A percentile compares a stretch with the other conserved stretches of the same genome.
These are phyloP conservation scores for Drosophila flavopinicola DNA, from an alignment of 2,888 invertebrate species.

Conservation along the genomic window DNA sequence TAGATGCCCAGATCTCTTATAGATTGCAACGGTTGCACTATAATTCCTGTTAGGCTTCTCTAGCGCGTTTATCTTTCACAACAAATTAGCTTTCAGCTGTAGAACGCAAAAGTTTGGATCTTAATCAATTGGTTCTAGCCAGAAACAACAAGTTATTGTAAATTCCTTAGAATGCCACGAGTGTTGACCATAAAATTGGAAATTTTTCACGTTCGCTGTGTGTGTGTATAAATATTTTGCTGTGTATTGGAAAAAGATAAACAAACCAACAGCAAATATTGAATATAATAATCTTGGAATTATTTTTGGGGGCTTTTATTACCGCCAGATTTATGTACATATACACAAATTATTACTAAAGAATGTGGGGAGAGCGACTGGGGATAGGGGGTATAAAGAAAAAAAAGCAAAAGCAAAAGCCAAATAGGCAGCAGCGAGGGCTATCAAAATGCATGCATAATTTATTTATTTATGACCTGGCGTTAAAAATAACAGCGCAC, in stretches of 20 bases:
- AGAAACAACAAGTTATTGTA: conserved; percentile 39
- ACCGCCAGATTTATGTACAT: conserved; percentile 44
- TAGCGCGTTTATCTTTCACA: conserved; percentile 1
- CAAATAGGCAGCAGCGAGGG: conserved; percentile 11
- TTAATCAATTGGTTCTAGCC: conserved; percentile 66
- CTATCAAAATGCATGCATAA: conserved; percentile 65
- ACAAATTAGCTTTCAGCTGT: conserved; percentile 10
- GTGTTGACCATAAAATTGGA: conserved; percentile 74
- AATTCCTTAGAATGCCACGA: conserved; percentile 72
- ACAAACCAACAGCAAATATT: conserved; percentile 56
- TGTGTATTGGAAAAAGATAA: conserved; percentile 54
- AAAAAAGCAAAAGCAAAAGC: not conserved
- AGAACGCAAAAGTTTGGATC: conserved; percentile 38
- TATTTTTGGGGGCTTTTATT: conserved; percentile 43
- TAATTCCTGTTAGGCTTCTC: too few relatives aligned
- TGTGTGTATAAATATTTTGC: not conserved
- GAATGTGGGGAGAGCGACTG: not conserved
- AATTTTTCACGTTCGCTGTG: conserved; percentile 71
- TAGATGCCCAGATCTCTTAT: too few relatives aligned
- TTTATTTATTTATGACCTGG: conserved; percentile 63
- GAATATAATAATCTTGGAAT: conserved; percentile 60
- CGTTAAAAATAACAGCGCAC: conserved; percentile 64
- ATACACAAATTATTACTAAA: conserved; percentile 57
- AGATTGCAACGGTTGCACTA: too few relatives aligned
- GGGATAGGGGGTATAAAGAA: not conserved